phyloP scores from a whole-genome alignment of 2,888 invertebrate genomes.

The Spatulosminthurus flaviceps region DNA sequence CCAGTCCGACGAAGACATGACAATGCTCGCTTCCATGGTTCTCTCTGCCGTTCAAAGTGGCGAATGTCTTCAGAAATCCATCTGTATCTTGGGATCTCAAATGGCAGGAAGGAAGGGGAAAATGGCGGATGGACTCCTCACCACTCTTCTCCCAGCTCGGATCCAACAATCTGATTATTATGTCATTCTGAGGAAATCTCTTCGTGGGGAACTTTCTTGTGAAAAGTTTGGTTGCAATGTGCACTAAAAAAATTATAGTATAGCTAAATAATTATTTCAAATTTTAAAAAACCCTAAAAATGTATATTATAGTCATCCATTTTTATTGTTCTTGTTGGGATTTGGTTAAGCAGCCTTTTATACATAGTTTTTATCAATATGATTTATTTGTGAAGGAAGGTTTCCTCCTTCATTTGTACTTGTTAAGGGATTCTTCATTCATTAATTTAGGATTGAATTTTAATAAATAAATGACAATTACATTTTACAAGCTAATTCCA shows the following conservation, averaged over 20 bases:
- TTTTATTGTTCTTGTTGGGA: too few relatives aligned
- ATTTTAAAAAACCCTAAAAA: too few relatives aligned
- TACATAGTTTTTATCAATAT: too few relatives aligned
- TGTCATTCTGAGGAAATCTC: constrained; percentile 51
- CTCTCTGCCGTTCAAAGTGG: constrained; percentile 58
- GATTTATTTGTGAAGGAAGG: too few relatives aligned
- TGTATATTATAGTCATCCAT: too few relatives aligned
- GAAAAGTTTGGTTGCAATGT: constrained; percentile 55
- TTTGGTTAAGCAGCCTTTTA: too few relatives aligned
- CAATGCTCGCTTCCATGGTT: constrained; percentile 57
- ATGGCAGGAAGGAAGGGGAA: constrained; percentile 49
- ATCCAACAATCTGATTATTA: constrained; percentile 58
- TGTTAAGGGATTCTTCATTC: too few relatives aligned
- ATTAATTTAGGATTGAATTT: too few relatives aligned
- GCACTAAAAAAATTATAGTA: neutral
- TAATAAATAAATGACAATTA: too few relatives aligned
- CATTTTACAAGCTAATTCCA: too few relatives aligned
- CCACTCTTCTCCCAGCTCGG: constrained; percentile 55
- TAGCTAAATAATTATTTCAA: neutral
- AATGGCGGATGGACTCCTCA: constrained; percentile 53
- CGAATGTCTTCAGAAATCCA: constrained; percentile 60
- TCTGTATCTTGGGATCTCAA: constrained; percentile 58
- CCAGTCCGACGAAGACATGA: constrained; percentile 37
- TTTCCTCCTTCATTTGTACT: too few relatives aligned
- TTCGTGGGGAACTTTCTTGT: constrained; percentile 55